Conservation (phyloP, 2,888 invertebrate species). For the Luffia ferchaultella region DNA sequence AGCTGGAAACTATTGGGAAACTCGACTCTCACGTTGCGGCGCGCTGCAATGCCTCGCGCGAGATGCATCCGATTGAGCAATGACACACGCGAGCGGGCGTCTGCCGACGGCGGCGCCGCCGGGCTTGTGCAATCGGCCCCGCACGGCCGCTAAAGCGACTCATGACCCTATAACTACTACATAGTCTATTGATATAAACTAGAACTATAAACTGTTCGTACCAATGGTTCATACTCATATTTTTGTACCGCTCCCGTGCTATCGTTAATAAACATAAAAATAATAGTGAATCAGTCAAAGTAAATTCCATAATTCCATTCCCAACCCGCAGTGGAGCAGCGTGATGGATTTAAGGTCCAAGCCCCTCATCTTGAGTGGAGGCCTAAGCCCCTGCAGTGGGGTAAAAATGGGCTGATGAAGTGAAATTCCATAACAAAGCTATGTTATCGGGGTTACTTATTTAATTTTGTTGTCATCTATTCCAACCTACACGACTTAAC, state of each 20-base stretch:
- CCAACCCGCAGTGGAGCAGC: too few species aligned
- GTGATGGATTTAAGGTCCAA: too few species aligned
- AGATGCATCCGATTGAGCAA: conserved; percentile 55
- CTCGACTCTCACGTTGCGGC: conserved; percentile 37
- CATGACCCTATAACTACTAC: conserved; percentile 6
- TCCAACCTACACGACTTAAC: too few species aligned
- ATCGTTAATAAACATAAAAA: conserved; percentile 21
- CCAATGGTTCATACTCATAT: conserved; percentile 33
- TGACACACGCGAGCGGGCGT: conserved; percentile 15
- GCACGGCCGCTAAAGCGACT: conserved; percentile 1
- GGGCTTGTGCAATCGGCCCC: conserved; percentile 1
- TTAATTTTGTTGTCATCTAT: too few species aligned
- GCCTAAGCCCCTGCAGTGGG: too few species aligned
- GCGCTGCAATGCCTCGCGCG: conserved; percentile 29
- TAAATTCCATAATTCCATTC: too few species aligned
- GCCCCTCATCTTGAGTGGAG: too few species aligned
- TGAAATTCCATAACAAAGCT: too few species aligned
- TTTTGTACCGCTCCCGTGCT: conserved; percentile 27
- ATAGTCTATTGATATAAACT: not conserved
- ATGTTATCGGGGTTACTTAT: too few species aligned
- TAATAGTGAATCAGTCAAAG: too few species aligned
- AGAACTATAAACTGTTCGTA: too few species aligned
- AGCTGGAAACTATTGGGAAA: conserved; percentile 41
- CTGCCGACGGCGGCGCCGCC: conserved; percentile 45
- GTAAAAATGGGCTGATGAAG: too few species aligned